Percentiles rank a stretch among this genome's conserved stretches.
These are phyloP conservation scores for Perdita meconis DNA, from an alignment of 2,888 invertebrate genomes.

Conservation along the genomic window DNA sequence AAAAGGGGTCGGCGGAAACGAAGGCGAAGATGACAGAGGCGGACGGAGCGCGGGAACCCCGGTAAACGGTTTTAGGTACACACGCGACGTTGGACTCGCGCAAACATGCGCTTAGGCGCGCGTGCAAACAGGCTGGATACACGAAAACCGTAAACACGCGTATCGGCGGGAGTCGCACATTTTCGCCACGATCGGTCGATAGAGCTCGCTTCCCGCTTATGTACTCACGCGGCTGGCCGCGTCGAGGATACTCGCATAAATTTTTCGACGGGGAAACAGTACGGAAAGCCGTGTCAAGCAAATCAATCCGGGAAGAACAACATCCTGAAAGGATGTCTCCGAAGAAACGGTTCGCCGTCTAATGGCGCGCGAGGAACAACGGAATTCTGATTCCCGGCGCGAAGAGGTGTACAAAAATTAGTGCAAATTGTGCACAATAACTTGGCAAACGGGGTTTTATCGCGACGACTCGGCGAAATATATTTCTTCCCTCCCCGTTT, in stretches of 20 bases:
- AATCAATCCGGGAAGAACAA: too few species aligned
- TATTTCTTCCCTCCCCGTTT: slow-evolving; percentile 15
- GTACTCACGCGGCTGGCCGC: not conserved
- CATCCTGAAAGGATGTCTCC: too few species aligned
- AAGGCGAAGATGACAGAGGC: not conserved
- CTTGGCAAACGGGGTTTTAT: slow-evolving; percentile 41
- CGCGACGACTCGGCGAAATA: slow-evolving; percentile 24
- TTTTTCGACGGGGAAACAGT: too few species aligned
- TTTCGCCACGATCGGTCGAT: slow-evolving; percentile 45
- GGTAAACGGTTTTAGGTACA: slow-evolving; percentile 43
- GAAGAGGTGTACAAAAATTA: slow-evolving; percentile 10
- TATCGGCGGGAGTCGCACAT: slow-evolving; percentile 47
- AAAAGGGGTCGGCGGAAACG: not conserved
- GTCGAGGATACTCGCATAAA: not conserved
- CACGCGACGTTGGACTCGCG: slow-evolving; percentile 48
- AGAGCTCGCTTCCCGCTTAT: slow-evolving; percentile 18
- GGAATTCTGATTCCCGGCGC: slow-evolving; percentile 4
- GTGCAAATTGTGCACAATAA: slow-evolving; percentile 45
- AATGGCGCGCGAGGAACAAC: slow-evolving; percentile 14
- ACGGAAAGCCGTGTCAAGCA: too few species aligned
- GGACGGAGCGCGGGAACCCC: not conserved
- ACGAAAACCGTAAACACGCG: slow-evolving; percentile 46
- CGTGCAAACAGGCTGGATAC: slow-evolving; percentile 49
- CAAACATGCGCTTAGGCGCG: slow-evolving; percentile 72
- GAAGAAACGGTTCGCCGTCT: not conserved